Conservation (phyloP, 2,113 vertebrate species). For the Chaenogobius annularis region DNA sequence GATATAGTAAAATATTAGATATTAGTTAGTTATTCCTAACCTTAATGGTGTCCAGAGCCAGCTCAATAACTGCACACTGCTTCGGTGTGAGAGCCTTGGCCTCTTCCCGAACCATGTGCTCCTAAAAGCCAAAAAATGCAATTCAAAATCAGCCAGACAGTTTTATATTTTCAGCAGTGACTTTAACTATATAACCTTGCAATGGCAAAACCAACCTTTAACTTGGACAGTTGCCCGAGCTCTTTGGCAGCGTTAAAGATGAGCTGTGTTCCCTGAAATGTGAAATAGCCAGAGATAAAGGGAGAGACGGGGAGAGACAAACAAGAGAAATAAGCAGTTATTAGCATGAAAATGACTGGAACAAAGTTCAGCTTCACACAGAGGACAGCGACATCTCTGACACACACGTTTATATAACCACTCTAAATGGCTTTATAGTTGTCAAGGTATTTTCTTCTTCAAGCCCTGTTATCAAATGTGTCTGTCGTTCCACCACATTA, state of each 20-base stretch:
- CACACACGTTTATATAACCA: conserved; percentile 54
- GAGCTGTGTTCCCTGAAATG: conserved; percentile 91
- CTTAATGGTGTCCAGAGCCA: conserved; percentile 98
- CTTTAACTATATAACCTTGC: not conserved
- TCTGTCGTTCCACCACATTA: conserved; percentile 43
- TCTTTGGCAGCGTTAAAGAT: conserved; percentile 99
- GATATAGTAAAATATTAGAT: not conserved
- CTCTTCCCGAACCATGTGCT: conserved; percentile 98
- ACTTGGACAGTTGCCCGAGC: conserved; percentile 95
- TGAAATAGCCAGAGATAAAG: conserved; percentile 39
- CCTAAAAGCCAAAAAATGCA: conserved; percentile 69
- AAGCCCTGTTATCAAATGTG: conserved; percentile 46
- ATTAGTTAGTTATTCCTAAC: conserved; percentile 60
- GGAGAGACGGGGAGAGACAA: conserved; percentile 28
- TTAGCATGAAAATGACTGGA: conserved; percentile 24
- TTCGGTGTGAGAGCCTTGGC: conserved; percentile 95
- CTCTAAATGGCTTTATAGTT: conserved; percentile 41
- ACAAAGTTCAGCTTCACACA: conserved; percentile 64
- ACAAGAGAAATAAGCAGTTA: conserved; percentile 15
- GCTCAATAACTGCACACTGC: conserved; percentile 94
- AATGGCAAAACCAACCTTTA: conserved; percentile 82
- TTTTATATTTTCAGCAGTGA: conserved; percentile 2
- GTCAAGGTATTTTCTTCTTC: conserved; percentile 47
- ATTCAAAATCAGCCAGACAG: not conserved
- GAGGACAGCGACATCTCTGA: conserved; percentile 64